Base-by-base conservation (phyloP, 2,797 vertebrate genomes). In the Apodemus agrarius region DNA sequence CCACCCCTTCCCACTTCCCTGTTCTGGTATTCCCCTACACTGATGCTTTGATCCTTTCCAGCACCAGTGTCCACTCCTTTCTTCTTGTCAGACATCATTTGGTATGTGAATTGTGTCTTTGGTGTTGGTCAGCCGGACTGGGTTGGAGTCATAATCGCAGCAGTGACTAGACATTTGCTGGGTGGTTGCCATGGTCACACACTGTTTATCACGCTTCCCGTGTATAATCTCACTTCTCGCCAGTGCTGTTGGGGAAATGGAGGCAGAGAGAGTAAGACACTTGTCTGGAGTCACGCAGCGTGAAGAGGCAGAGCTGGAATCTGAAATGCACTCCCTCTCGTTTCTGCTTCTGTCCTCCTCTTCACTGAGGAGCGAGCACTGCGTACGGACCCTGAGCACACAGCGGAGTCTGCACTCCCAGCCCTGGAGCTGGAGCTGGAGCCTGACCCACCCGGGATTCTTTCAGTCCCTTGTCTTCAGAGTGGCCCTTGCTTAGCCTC, bases 81-180 rank as follows among this genome's bases (percentile, higher is more conserved):
- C n/a, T n/a, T n/a, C n/a, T n/a, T n/a, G n/a, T n/a, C n/a, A n/a
- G n/a, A n/a, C n/a, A n/a, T n/a, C n/a, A n/a, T n/a, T n/a, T n/a
- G n/a, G n/a, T n/a, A n/a, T n/a, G n/a, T n/a, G n/a, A n/a, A n/a
- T n/a, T n/a, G n/a, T n/a, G n/a, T n/a, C n/a, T n/a, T n/a, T n/a
- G n/a, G n/a, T n/a, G n/a, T n/a, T n/a, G n/a, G 75, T 89, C 40
- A 86, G 69, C 54, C 34, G 4, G 46, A 43, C 26, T 79, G 59
- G 61, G n/a, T 59, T 89, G 29, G 80, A 93, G 87, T 65, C 49
- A 16, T n/a, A 74, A 24, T n/a, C 82, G 37, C 43, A 72, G 34
- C 13, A 65, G 49, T 7, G 52, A 63, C 13, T 82, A 63, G 49
- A 34, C 22, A 21, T 12, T 61, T 87, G 31, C n/a, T 37, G 46